A percentile compares a stretch with the other conserved stretches of the same genome.
Evolutionary conservation across 2,888 invertebrate genomes (phyloP).

Genomic region (Caprella mutica): DNA sequence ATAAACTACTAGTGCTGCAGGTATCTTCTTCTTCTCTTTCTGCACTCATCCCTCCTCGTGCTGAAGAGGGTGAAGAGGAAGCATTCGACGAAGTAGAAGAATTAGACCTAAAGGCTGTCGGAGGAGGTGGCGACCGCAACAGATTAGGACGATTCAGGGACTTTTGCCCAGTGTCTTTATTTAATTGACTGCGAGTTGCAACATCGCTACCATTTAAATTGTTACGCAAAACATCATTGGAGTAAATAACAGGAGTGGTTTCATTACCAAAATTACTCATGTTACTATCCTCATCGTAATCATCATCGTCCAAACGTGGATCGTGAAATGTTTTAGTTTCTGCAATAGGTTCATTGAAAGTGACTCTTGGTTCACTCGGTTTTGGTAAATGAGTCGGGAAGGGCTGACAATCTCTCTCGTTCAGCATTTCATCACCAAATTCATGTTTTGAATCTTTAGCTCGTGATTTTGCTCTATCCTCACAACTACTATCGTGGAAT

Average conservation of each 20-base stretch:
- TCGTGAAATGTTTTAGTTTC: constrained; percentile 10
- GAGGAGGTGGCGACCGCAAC: not conserved
- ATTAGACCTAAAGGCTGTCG: not conserved
- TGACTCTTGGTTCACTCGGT: constrained; percentile 8
- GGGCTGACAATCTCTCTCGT: not conserved
- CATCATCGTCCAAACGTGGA: constrained; percentile 5
- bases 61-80: constrained; percentile 1
- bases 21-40: not conserved
- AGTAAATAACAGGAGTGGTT: constrained; percentile 1
- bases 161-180: no score
- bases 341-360: constrained; percentile 5
- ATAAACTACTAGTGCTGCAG: constrained; percentile 6
- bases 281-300: constrained; percentile 8
- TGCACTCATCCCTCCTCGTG: not conserved
- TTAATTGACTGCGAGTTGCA: not conserved
- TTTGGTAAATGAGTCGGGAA: constrained; percentile 3
- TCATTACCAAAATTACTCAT: constrained; percentile 1
- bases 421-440: not conserved
- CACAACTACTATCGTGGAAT: not conserved
- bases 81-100: constrained; percentile 8
- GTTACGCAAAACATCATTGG: not conserved
- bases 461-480: constrained; percentile 4
- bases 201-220: not conserved
- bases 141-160: not conserved
- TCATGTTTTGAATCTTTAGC: not conserved